Base-by-base conservation (phyloP, 35 echinoderm and acorn worm genomes). In the Apostichopus californicus region DNA sequence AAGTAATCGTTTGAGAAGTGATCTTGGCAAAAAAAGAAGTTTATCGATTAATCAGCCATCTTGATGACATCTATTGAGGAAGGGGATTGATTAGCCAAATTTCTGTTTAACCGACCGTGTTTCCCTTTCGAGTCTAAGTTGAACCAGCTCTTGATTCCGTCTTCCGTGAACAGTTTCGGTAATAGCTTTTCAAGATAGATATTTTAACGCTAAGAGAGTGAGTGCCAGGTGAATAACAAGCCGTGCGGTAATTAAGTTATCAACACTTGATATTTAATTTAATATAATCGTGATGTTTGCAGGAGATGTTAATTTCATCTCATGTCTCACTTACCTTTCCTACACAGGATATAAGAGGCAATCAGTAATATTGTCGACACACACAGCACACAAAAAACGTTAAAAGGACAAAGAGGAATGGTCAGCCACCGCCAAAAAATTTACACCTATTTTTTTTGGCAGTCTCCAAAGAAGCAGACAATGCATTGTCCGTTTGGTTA, bases 11-110 rank as follows among this genome's bases (percentile, higher is more conserved):
- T 55, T 83, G 80, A 83, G 80, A n/a, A 53, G 80, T 56, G 80
- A 83, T 46, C 55, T 46, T 54, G 11, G 11, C 64, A 14, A 53
- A 6, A 8, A 83, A 56, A 83, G 46, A n/a, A 17, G 9, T 83
- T 83, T 83, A 56, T 83, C 52, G 55, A 83, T 46, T 83, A 83
- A 83, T 83, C 46, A 56, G 80, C 55, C 55, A 46, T 18, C 52
- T 55, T 83, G 46, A 83, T 83, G 80, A 83, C 80, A 83, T 83
- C 80, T 83, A 83, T 83, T 83, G 80, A 83, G 80, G 80, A 83
- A 83, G 55, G 55, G 80, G 55, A 12, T 46, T 83, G 80, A 83
- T 83, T 83, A 83, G 80, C n/a, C 80, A 83, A 83, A 83, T 54
- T 83, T 83, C 8, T 83, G 80, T 83, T 83, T 83, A 83, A 53